Base-by-base conservation (phyloP, 2,113 vertebrate species). In the Baryphthengus martii region DNA sequence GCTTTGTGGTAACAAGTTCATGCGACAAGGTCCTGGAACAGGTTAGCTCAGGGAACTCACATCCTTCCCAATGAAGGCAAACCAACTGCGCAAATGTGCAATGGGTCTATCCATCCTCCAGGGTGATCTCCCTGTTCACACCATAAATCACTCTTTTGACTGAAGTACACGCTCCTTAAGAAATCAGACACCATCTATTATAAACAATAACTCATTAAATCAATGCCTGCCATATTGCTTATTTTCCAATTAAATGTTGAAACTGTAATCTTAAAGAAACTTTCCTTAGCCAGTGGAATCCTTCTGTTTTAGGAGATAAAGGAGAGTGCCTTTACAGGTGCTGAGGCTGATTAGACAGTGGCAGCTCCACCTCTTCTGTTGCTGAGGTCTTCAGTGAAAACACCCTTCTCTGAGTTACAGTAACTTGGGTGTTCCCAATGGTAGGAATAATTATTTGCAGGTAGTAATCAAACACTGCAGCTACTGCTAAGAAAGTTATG, bases 11-110 rank as follows among this genome's bases (percentile, higher is more conserved):
- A 84, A 39, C 7, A 58, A 67, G 19, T 33, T 87, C 16, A 23
- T 20, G 26, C 17, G 13, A 42, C 33, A 50, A 62, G 67, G 33
- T 65, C 18, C 29, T 0, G 0, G 37, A 3, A 3, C 1, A 85
- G 47, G 8, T 2, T 1, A 82, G 17, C 11, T 88, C 18, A 56
- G 26, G 35, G 49, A 87, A 53, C 13, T 65, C n/a, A 35, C 11
- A 25, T 47, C 13, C 18, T 68, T 89, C 29, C n/a, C 68, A 42
- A 44, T 8, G 33, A 68, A 47, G 31, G 33, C 7, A 62, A 58
- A 62, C 71, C 12, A 87, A 83, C 9, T 28, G 11, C 1, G 0
- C 55, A 52, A 40, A 13, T 29, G 11, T 35, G n/a, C 26, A 80
- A 10, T 1, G 4, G 14, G 9, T 71, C 53, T 52, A 58, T 37